These are phyloP conservation scores for Cottus gobio DNA, from an alignment of 2,113 vertebrate species.

Conservation along the genomic window DNA sequence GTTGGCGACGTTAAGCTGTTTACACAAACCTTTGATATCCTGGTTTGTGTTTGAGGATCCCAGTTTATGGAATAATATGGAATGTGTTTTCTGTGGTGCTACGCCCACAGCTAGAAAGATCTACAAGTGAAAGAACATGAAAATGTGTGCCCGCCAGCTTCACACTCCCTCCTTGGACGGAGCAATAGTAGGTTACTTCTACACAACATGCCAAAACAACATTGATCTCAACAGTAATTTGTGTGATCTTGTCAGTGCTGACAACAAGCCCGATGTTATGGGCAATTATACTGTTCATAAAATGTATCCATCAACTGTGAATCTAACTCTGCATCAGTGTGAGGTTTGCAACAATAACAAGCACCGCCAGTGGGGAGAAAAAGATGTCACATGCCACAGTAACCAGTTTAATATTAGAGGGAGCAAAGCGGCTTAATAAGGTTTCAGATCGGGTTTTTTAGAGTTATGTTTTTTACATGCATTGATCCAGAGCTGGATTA, in stretches of 20 bases:
- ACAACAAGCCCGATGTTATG: slow-evolving; percentile 47
- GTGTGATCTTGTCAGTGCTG: slow-evolving; percentile 46
- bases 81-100: slow-evolving; percentile 50
- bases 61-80: slow-evolving; percentile 58
- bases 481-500: slow-evolving; percentile 50
- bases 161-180: slow-evolving; percentile 37
- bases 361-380: slow-evolving; percentile 11
- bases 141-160: slow-evolving; percentile 59
- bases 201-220: slow-evolving; percentile 59
- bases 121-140: slow-evolving; percentile 26
- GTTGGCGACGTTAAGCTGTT: slow-evolving; percentile 37
- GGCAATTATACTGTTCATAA: slow-evolving; percentile 51
- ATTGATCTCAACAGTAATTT: slow-evolving; percentile 55
- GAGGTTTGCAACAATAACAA: slow-evolving; percentile 23
- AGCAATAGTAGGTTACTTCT: slow-evolving; percentile 47
- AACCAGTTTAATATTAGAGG: slow-evolving; percentile 20
- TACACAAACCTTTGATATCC: slow-evolving; percentile 54
- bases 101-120: slow-evolving; percentile 38
- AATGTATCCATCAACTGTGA: slow-evolving; percentile 35
- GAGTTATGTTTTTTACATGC: slow-evolving; percentile 45
- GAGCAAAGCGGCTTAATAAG: slow-evolving; percentile 29
- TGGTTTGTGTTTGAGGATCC: slow-evolving; percentile 39
- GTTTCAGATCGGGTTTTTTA: slow-evolving; percentile 37
- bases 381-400: slow-evolving; percentile 18
- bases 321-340: neutral